phyloP scores from a whole-genome alignment of 2,113 vertebrate species.

The Gymnarchus niloticus region DNA sequence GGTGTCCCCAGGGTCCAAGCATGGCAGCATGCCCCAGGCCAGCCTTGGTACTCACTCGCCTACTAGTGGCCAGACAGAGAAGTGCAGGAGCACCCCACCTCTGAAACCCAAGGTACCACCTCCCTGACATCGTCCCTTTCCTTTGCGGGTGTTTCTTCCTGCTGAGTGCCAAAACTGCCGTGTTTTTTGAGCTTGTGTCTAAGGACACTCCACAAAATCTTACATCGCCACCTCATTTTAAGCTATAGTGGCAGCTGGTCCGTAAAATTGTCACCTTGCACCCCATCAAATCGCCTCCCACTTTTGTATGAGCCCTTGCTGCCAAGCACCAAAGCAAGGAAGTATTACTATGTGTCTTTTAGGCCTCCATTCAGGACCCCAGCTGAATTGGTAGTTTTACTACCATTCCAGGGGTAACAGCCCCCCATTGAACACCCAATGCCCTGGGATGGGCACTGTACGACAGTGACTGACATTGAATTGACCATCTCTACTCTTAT shows the following conservation, averaged over 20 bases:
- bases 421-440: background rate
- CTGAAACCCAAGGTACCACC: conserved; percentile 86
- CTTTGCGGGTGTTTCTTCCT: background rate
- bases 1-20: conserved; percentile 92
- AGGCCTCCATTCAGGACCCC: background rate
- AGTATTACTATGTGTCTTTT: background rate
- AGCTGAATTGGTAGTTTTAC: background rate
- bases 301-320: background rate
- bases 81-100: conserved; percentile 82
- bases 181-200: background rate
- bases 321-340: background rate
- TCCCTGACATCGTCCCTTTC: conserved; percentile 25
- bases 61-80: conserved; percentile 86
- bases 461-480: conserved; percentile 12
- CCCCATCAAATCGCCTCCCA: background rate
- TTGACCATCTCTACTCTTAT: background rate
- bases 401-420: background rate
- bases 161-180: background rate
- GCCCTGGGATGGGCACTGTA: too few relatives aligned
- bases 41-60: conserved; percentile 86
- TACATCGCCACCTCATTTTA: too few relatives aligned
- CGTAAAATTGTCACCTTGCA: background rate
- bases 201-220: too few relatives aligned
- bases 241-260: too few relatives aligned
- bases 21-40: conserved; percentile 79